Evolutionary conservation across 2,113 vertebrate genomes (phyloP).

Genomic region (Chaetura pelagica): DNA sequence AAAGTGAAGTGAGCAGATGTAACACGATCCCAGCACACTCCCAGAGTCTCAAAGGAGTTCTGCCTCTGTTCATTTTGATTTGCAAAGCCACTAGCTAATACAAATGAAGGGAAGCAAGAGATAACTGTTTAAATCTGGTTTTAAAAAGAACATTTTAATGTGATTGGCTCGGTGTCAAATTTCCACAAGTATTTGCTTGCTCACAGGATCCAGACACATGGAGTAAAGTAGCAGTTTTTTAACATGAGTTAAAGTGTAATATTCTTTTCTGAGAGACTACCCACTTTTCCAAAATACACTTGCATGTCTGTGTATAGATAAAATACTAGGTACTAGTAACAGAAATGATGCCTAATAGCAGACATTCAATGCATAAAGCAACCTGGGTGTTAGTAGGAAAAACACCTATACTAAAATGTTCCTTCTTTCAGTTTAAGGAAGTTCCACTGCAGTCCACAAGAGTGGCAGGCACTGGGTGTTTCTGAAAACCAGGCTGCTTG

Average conservation of each 20-base stretch:
- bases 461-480: background rate
- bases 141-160: background rate
- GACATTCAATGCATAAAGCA: background rate
- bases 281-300: background rate
- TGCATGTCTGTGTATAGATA: background rate
- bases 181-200: background rate
- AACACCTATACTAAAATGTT: background rate
- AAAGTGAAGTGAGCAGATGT: conserved; percentile 32
- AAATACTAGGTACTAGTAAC: background rate
- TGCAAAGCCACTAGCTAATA: conserved; percentile 12
- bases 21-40: background rate
- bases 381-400: background rate
- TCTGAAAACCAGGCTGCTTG: background rate
- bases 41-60: background rate
- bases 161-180: background rate
- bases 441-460: background rate
- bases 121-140: background rate
- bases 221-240: background rate
- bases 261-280: background rate
- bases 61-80: background rate
- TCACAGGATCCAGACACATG: background rate
- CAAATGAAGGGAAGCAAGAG: conserved; percentile 18
- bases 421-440: background rate
- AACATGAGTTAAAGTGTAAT: background rate
- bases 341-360: background rate